Conservation (phyloP, 2,888 invertebrate species). For the Tachystola acroxantha region DNA sequence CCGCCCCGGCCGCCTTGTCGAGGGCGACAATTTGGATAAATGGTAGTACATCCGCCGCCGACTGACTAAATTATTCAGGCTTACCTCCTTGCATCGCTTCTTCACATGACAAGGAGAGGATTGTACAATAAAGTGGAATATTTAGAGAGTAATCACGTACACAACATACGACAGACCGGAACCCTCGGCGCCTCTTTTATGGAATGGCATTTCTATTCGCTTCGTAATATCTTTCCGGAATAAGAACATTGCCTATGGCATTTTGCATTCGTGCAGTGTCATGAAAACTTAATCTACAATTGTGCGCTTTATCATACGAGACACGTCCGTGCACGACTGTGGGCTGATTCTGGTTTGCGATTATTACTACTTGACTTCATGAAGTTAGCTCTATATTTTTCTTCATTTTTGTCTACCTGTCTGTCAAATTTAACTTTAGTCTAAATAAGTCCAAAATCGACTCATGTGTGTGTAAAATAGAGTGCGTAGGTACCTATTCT, state of each 20-base stretch:
- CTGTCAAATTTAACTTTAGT: no score
- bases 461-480: no score
- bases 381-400: no score
- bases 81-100: constrained; percentile 49
- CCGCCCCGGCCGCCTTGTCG: constrained; percentile 37
- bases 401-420: no score
- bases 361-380: no score
- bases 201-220: constrained; percentile 42
- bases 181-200: constrained; percentile 24
- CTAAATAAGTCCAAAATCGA: no score
- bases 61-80: constrained; percentile 65
- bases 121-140: constrained; percentile 70
- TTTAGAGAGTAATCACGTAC: constrained; percentile 70
- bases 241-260: constrained; percentile 16
- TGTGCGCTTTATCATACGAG: no score
- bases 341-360: no score
- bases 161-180: constrained; percentile 36
- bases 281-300: no score
- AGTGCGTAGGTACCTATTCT: no score
- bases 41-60: constrained; percentile 63
- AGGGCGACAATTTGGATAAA: constrained; percentile 71
- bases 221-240: constrained; percentile 28
- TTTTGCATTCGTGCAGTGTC: background rate
- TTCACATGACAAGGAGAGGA: constrained; percentile 62
- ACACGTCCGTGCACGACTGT: no score